Base-by-base conservation (phyloP, 2,888 invertebrate genomes). In the Patella caerulea region DNA sequence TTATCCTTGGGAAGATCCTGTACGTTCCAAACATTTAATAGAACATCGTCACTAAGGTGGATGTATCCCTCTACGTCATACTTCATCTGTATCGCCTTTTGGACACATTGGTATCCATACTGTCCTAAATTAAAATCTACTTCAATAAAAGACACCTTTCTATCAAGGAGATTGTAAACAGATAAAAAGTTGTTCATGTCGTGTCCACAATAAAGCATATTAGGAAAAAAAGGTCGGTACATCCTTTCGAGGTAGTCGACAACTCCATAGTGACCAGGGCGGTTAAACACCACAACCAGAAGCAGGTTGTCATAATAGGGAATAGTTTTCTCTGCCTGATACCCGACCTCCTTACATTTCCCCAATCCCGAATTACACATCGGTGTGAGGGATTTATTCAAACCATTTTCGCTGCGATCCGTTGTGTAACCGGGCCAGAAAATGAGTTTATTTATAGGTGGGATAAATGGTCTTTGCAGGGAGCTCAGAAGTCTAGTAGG, bases 21-120 rank as follows among this genome's bases (percentile, higher is more conserved):
- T 12, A 76, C 73, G 19, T 76, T 76, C 76, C 76, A 76, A 56
- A 76, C 72, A 29, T 76, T 76, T 45, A 76, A 29, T 54, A 76
- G 53, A 17, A 76, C 76, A 69, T 76, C 76, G 19, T 76, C 76
- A 29, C 72, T 72, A 19, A 76, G 54, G n/a, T 76, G 76, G 45
- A 76, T 34, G 53, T 76, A 76, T n/a, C 76, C 76, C 17, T 65
- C 59, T 15, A 76, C 76, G 15, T 76, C 72, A 56, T 19, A 76
- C 29, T 73, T 73, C 24, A 76, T 69, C 56, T 73, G 55, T 73
- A 76, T 76, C 2, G 76, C 76, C 9, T 72, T 45, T n/a, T 53
- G 65, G 17, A 56, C 19, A 55, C 76, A 76, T 19, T 72, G 19
- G 65, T 76, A 73, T 1, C 72, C 72, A n/a, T 73, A 55, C 19